Conservation (phyloP, 2,888 invertebrate genomes). For the Caenorhabditis drosophilae region DNA sequence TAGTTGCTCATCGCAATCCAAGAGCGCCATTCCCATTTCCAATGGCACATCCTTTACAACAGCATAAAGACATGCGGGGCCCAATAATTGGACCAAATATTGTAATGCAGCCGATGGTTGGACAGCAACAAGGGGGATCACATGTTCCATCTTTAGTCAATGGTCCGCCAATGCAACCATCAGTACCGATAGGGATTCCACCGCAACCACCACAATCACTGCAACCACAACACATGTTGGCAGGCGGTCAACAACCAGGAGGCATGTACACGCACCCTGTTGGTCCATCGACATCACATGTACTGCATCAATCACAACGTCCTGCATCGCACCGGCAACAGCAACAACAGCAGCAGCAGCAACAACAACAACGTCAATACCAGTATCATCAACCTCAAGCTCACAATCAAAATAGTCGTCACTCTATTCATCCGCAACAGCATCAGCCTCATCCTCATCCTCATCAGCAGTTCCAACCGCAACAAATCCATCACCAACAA, state of each 20-base stretch:
- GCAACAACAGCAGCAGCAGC: neutral
- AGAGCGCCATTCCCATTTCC: neutral
- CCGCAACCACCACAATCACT: neutral
- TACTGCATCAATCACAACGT: too few species aligned
- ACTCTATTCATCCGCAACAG: too few species aligned
- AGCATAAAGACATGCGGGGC: neutral
- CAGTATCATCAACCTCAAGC: neutral
- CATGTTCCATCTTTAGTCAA: neutral
- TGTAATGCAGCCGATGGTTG: neutral
- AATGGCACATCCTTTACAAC: slow-evolving; percentile 1
- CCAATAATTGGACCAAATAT: neutral
- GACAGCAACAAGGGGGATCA: neutral
- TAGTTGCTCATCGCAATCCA: neutral
- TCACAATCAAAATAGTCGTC: too few species aligned
- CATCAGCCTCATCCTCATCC: too few species aligned
- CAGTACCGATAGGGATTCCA: neutral
- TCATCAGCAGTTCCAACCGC: too few species aligned
- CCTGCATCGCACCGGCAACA: neutral
- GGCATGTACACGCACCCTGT: too few species aligned
- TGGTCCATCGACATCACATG: too few species aligned
- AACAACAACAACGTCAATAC: neutral
- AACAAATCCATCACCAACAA: too few species aligned
- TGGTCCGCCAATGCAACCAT: neutral
- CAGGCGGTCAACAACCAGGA: too few species aligned
- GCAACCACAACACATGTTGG: slow-evolving; percentile 1